Evolutionary conservation across 37 sponge, comb jelly and placozoan species (phyloP), one percentile per base, ranked within the genome.

Genomic region (Mnemiopsis leidyi): DNA sequence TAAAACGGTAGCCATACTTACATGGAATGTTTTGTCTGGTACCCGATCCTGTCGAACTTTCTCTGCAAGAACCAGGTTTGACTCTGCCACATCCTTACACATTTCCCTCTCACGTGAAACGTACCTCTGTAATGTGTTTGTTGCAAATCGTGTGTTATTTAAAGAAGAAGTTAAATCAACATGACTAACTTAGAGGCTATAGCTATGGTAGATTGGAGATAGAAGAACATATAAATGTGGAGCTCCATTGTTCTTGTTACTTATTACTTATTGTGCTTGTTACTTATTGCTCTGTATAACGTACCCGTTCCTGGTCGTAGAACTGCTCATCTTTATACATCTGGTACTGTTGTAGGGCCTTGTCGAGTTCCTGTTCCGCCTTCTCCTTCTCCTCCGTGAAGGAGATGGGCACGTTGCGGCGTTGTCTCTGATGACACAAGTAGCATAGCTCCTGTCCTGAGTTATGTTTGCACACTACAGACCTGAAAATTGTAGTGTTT

Each of bases 361-460:
- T 69, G 34, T 95, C 95, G 21, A 95, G 82, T 0, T 92, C 28
- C 48, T 67, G 23, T 94, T 97, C 96, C 29, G 68, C 93, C 75
- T 67, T 92, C 30, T 23, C 68, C 68, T 88, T 93, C 92, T 96
- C 94, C 93, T 95, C 93, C 7, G 94, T 37, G 30, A 94, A 79
- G 76, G 95, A 95, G 0, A 97, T 92, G 13, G 95, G 94, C 7
- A 96, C 69, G 92, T 97, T 97, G 29, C 93, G 73, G 40, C 90
- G 39, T 0, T 35, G 95, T 23, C 96, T 69, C 95, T 97, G 97
- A 83, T 96, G 96, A 68, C 97, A 97, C 69, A 96, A 33, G 48
- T 97, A 97, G 75, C 97, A 97, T 68, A 96, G 82, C 76, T 96
- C 95, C 93, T 96, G 96, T 0, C 97, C 95, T 32, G 90, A 83